Base-by-base conservation (phyloP, 1,140 invertebrate genomes). In the Anoplolepis gracilipes region DNA sequence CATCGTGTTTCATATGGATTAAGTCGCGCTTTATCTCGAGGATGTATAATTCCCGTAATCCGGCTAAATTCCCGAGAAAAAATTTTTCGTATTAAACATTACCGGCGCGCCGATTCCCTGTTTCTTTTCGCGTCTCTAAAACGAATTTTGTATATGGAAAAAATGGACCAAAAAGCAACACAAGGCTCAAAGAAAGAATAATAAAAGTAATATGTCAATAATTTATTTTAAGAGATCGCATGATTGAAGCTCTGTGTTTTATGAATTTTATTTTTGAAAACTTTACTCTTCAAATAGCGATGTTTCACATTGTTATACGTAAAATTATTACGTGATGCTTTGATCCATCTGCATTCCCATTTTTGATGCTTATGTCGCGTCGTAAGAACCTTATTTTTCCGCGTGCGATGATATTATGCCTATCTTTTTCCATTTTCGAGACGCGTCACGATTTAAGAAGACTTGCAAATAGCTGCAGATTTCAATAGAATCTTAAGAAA, bases 21-120 rank as follows among this genome's bases (percentile, higher is more conserved):
- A 91, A 92, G 92, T 90, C 79, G 86, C 72, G 49, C 88, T 89
- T 75, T 76, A 57, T 82, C 86, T 76, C 76, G 62, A 57, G 67
- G 78, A 85, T 91, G 72, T 89, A 90, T 91, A 91, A 92, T 91
- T 92, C 90, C 87, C 84, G 84, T 92, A 92, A 93, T 90, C 88
- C 87, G 72, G 59, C 86, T 85, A 88, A 88, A 89, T 88, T 85
- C 88, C 77, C 57, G 49, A 84, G 86, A 90, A 88, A 92, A 91
- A 93, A 91, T 87, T 92, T 49, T 91, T 92, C 84, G 88, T 88
- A 91, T 90, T 89, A 90, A 87, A 87, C 84, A 86, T 87, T 85
- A 67, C 61, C 30, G 62, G 28, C 36, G 59, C 81, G 30, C 42
- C 49, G 8, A 64, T 82, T 59, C 53, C 42, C 8, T 25, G 25